Base-by-base conservation (phyloP, 2,797 vertebrate genomes). In the Loriculus beryllinus region DNA sequence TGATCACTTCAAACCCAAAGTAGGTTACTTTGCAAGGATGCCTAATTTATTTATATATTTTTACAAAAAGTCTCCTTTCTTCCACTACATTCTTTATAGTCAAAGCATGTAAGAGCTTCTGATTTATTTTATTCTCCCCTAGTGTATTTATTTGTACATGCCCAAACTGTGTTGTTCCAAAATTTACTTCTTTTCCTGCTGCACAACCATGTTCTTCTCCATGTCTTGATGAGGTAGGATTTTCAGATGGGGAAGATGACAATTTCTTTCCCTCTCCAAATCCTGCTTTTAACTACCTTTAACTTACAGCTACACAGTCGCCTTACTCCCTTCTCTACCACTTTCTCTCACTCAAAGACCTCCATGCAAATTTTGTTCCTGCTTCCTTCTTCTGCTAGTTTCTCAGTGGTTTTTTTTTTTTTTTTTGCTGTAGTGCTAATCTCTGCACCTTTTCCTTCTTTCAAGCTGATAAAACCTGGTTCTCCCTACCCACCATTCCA, bases 21-120 rank as follows among this genome's bases (percentile, higher is more conserved):
- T 92, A 95, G 95, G 93, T 93, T 96, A 94, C 92, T 94, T 90
- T 57, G 62, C 68, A 89, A 89, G 71, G 62, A 89, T 89, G 84
- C 70, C 25, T 17, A 1, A 77, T 37, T 94, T 94, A 90, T 90
- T 93, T 96, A 94, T 85, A 92, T 92, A 72, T 82, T 94, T 94
- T 57, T 31, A 71, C 21, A 45, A 69, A 78, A 82, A 29, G 62
- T 88, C 78, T 90, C 25, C 52, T 80, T 77, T 82, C 39, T 67
- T 76, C 48, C 59, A 15, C 82, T 70, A 42, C 3, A 26, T 47
- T 82, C 29, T 45, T 78, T 52, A 47, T 14, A 56, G 19, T 31
- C 51, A 37, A 67, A 14, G 40, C 47, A 56, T 69, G 83, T 77
- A 79, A 75, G 15, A 75, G 13, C 25, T 79, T 63, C 37, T 18